Conservation (phyloP, 2,113 vertebrate species). For the Climacteris rufus region DNA sequence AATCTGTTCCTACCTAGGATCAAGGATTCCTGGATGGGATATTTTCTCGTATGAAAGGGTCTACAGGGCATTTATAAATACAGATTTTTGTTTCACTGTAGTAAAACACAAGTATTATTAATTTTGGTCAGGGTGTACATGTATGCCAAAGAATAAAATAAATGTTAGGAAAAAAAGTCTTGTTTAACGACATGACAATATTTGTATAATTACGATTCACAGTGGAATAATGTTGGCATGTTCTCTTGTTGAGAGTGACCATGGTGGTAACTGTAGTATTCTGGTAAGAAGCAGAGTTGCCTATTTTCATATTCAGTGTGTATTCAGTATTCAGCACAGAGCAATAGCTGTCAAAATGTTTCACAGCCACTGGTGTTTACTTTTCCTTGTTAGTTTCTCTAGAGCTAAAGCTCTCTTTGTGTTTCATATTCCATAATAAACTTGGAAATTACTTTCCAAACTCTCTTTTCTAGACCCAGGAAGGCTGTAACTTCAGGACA, state of each 20-base stretch:
- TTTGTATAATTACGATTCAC: not conserved
- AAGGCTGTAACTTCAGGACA: not conserved
- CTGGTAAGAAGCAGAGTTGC: not conserved
- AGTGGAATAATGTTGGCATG: not conserved
- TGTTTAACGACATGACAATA: not conserved
- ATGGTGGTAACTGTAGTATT: not conserved
- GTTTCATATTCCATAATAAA: not conserved
- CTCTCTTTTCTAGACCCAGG: not conserved
- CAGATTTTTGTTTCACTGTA: not conserved
- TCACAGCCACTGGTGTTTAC: not conserved
- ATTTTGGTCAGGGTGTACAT: not conserved
- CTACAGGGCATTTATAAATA: not conserved
- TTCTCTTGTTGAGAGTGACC: not conserved
- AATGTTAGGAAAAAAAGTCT: not conserved
- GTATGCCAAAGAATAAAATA: not conserved
- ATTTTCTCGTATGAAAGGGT: not conserved
- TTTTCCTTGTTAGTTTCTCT: not conserved
- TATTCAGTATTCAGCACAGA: not conserved
- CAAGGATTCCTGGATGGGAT: not conserved
- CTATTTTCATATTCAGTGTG: not conserved
- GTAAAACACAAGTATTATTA: not conserved
- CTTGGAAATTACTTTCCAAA: not conserved
- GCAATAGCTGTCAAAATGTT: not conserved
- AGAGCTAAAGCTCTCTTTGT: not conserved
- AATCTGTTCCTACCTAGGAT: not conserved